Base-by-base conservation (phyloP, 2,113 vertebrate genomes). In the Plectropomus leopardus region DNA sequence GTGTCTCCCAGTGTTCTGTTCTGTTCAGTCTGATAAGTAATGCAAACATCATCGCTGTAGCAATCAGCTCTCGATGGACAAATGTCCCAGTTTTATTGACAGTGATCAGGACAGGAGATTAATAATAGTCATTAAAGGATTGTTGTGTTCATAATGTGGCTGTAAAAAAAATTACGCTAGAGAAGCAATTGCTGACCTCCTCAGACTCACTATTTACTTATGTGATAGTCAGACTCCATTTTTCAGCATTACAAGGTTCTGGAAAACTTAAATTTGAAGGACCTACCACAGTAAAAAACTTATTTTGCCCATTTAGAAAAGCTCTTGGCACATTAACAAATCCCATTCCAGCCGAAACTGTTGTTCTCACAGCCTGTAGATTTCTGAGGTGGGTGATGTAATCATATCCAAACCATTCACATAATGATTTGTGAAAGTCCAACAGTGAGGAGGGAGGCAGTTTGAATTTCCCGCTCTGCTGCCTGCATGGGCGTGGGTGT, bases 401-500 rank as follows among this genome's bases (percentile, higher is more conserved):
- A 64, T 55, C 32, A 30, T 55, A 60, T 70, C 48, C 50, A 17
- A 13, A 14, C 16, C 24, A 21, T 57, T 47, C 9, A 51, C 10
- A 7, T 30, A 16, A 28, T 13, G 23, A 15, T 81, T 50, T n/a
- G 4, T 48, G 17, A 53, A 73, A 42, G 0, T 21, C 21, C 24
- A 21, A 14, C 9, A 17, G 40, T 17, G 2, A 30, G 28, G 21
- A 54, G 42, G 34, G 55, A 23, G n/a, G 44, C 30, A 10, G 75
- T 83, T 86, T 82, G 68, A 79, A 63, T 85, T 80, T 79, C 81
- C 86, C 72, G 28, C 85, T 19, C 59, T 15, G 21, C 40, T 9
- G 24, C n/a, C 48, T 42, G 3, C 34, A 16, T 57, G 63, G 60
- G 40, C 17, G 50, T 76, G 36, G 21, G 21, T 36, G 26, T 11